Evolutionary conservation across 2,113 vertebrate genomes (phyloP).

Genomic region (human): GRCh38 chr11:30672001-30672500

Average conservation of each 20-base stretch:
- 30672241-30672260: not conserved
- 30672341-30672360: not conserved
- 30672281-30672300: not conserved
- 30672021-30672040: not conserved
- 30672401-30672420: not conserved
- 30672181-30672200: not conserved
- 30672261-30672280: not conserved
- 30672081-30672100: not conserved
- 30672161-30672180: not conserved
- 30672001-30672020: not conserved
- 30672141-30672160: not conserved
- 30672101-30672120: not conserved
- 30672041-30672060: not conserved
- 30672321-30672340: not conserved
- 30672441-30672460: not conserved
- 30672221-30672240: not conserved
- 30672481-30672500: not conserved
- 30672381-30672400: not conserved
- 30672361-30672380: not conserved
- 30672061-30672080: not conserved
- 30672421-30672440: not conserved
- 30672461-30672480: not conserved
- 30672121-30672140: not conserved
- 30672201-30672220: not conserved
- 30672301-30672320: not conserved